A percentile compares a stretch with the other conserved stretches of the same genome.
These are phyloP conservation scores for Aphrocallistes beatrix DNA, from an alignment of 37 sponge, comb jelly and placozoan genomes.

Conservation along the genomic window DNA sequence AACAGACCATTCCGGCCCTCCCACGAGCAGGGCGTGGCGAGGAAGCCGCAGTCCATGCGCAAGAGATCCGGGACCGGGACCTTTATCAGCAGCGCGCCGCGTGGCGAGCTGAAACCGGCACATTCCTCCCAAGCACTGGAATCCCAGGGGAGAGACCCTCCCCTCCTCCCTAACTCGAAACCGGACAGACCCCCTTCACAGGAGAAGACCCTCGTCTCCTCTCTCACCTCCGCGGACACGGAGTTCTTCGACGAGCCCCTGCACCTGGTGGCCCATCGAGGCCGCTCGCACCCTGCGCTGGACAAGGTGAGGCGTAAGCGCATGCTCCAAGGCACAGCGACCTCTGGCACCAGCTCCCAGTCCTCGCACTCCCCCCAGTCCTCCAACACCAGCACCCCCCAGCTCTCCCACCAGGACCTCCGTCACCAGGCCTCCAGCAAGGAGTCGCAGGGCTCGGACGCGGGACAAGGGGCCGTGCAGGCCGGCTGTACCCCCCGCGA, in stretches of 20 bases:
- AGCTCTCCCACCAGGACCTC: not conserved
- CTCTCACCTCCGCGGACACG: not conserved
- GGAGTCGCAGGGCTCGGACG: not conserved
- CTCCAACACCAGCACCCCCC: not conserved
- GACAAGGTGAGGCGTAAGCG: constrained; percentile 3
- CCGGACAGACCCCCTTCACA: not conserved
- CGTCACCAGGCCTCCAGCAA: not conserved
- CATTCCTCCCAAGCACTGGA: not conserved
- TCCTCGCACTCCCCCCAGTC: constrained; percentile 1
- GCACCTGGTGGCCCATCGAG: not conserved
- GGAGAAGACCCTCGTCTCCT: not conserved
- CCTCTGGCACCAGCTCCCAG: not conserved
- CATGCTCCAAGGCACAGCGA: too few species aligned
- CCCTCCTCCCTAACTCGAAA: too few species aligned
- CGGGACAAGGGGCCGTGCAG: not conserved
- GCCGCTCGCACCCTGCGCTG: not conserved
- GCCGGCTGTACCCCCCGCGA: not conserved
- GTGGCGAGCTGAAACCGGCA: not conserved
- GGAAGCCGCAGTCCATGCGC: not conserved
- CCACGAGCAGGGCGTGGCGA: not conserved
- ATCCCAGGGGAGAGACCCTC: not conserved
- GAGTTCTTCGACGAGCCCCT: not conserved
- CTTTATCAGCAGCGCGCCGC: not conserved
- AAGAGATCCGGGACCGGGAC: not conserved
- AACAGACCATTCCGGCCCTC: not conserved